Conservation (phyloP, 2,797 vertebrate genomes). For the Chiloscyllium punctatum region DNA sequence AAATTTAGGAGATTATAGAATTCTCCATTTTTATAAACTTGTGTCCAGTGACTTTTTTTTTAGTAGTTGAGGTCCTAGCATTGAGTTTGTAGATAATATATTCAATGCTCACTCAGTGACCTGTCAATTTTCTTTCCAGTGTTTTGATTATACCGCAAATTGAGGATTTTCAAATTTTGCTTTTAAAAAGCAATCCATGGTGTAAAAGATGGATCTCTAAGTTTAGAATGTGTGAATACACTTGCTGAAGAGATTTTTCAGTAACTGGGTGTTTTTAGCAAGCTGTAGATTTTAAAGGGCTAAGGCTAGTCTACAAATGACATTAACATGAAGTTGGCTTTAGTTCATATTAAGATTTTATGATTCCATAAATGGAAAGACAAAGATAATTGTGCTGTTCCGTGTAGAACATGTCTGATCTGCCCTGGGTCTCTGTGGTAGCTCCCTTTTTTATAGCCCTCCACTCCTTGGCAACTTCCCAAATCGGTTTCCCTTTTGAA, state of each 20-base stretch:
- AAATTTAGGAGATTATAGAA: constrained; percentile 44
- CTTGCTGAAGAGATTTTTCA: neutral
- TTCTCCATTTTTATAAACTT: neutral
- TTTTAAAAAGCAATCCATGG: neutral
- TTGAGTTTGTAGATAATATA: neutral
- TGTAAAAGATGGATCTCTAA: neutral
- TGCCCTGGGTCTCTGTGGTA: no score
- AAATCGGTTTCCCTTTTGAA: no score
- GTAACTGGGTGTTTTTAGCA: neutral
- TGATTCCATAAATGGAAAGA: no score
- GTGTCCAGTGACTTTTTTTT: neutral
- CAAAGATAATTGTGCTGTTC: no score
- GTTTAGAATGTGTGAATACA: neutral
- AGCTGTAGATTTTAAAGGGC: neutral
- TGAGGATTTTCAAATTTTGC: neutral
- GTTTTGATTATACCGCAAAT: neutral
- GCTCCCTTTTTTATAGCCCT: no score
- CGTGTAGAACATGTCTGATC: no score
- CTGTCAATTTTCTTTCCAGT: neutral
- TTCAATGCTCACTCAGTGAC: neutral
- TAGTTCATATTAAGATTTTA: neutral
- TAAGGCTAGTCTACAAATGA: neutral
- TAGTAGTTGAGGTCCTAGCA: neutral
- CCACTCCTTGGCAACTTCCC: no score
- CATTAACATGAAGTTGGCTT: neutral